These are phyloP conservation scores for Myotis pilosus DNA, from an alignment of 2,797 vertebrate species.

Conservation along the genomic window DNA sequence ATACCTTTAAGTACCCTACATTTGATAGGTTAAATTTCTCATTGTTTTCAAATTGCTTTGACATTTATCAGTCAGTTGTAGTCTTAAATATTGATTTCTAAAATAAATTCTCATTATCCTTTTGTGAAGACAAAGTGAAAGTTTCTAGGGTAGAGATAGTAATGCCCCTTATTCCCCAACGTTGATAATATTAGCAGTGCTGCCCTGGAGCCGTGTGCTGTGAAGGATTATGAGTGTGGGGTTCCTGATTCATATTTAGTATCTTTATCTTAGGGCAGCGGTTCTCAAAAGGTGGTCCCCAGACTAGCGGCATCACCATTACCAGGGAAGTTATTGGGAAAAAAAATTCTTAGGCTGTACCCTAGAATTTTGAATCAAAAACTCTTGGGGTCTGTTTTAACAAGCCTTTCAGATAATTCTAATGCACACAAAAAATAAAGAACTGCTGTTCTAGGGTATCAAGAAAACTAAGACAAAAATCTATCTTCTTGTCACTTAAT, in stretches of 20 bases:
- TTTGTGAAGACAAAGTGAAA: neutral
- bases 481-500: neutral
- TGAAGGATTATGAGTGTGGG: neutral
- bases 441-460: neutral
- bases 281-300: neutral
- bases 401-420: neutral
- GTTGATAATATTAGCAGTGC: neutral
- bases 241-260: neutral
- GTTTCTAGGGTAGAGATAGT: neutral
- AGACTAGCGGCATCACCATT: neutral
- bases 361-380: neutral
- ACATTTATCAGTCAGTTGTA: conserved; percentile 13
- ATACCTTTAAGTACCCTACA: neutral
- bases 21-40: conserved; percentile 22
- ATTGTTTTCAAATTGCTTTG: conserved; percentile 47
- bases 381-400: neutral
- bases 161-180: neutral
- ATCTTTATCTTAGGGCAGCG: neutral
- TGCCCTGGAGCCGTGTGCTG: neutral
- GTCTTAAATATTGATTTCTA: conserved; percentile 33
- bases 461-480: neutral
- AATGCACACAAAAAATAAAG: neutral
- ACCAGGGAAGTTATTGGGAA: neutral
- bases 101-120: neutral
- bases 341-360: neutral